Evolutionary conservation across 1,140 invertebrate genomes (phyloP).

Genomic region (Formica selysi): DNA sequence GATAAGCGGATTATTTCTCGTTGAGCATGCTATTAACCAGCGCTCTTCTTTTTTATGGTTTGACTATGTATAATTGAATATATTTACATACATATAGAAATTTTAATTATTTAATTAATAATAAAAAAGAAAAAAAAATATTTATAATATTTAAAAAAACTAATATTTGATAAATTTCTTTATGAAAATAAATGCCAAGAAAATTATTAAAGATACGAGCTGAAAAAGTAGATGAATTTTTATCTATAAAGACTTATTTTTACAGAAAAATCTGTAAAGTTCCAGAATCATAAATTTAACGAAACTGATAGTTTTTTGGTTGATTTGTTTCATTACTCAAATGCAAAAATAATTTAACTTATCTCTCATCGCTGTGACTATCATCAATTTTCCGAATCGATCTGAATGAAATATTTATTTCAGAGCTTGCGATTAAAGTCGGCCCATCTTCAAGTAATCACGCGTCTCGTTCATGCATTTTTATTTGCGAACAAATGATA

Average conservation of each 20-base stretch:
- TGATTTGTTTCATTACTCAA: neutral
- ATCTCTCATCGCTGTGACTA: constrained; percentile 10
- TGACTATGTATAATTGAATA: neutral
- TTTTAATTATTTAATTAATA: neutral
- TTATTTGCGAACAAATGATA: constrained; percentile 39
- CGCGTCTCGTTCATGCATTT: neutral
- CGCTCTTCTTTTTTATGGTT: neutral
- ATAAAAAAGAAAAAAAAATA: too few species aligned
- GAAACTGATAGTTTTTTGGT: neutral
- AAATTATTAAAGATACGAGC: too few species aligned
- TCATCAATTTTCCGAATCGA: neutral
- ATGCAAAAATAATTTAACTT: neutral
- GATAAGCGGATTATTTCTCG: constrained; percentile 23
- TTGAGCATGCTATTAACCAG: neutral
- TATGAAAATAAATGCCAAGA: too few species aligned
- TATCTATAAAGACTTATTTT: neutral
- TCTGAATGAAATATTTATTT: constrained; percentile 22
- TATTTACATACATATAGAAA: neutral
- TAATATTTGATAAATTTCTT: neutral
- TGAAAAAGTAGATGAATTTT: neutral
- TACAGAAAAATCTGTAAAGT: neutral
- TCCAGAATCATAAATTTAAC: neutral
- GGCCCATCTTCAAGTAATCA: neutral
- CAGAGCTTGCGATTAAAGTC: neutral
- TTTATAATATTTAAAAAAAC: neutral